phyloP scores from a whole-genome alignment of 2,888 invertebrate genomes.

The Eueremaeus valkanovi region DNA sequence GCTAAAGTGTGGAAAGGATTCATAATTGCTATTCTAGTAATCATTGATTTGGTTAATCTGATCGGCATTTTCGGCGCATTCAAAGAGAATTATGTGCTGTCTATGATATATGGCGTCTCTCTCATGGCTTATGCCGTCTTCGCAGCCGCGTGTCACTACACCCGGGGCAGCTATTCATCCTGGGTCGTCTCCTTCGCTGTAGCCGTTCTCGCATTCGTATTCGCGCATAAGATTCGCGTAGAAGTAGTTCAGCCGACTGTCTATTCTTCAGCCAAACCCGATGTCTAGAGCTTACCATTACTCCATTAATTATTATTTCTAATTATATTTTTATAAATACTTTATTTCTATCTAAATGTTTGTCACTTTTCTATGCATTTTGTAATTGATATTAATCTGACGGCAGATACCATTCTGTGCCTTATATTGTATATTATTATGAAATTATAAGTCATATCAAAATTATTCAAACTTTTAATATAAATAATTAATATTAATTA shows the following conservation, averaged over 20 bases:
- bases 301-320: neutral
- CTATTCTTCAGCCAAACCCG: neutral
- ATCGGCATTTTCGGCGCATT: slow-evolving; percentile 15
- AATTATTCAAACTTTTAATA: too few relatives aligned
- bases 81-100: slow-evolving; percentile 1
- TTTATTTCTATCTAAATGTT: too few relatives aligned
- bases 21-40: slow-evolving; percentile 25
- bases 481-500: too few relatives aligned
- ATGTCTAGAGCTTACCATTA: neutral
- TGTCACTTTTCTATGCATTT: too few relatives aligned
- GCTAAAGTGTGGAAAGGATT: slow-evolving; percentile 23
- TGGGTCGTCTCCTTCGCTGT: slow-evolving; percentile 34
- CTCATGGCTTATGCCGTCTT: slow-evolving; percentile 22
- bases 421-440: too few relatives aligned
- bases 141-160: neutral
- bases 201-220: neutral
- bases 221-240: neutral
- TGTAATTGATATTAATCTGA: too few relatives aligned
- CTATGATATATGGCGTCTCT: neutral
- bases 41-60: slow-evolving; percentile 9
- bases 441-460: too few relatives aligned
- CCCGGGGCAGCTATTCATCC: slow-evolving; percentile 29
- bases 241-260: neutral
- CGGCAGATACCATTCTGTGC: too few relatives aligned
- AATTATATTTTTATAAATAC: too few relatives aligned